Conservation (phyloP, 2,113 vertebrate genomes). For the Vanacampus margaritifer region DNA sequence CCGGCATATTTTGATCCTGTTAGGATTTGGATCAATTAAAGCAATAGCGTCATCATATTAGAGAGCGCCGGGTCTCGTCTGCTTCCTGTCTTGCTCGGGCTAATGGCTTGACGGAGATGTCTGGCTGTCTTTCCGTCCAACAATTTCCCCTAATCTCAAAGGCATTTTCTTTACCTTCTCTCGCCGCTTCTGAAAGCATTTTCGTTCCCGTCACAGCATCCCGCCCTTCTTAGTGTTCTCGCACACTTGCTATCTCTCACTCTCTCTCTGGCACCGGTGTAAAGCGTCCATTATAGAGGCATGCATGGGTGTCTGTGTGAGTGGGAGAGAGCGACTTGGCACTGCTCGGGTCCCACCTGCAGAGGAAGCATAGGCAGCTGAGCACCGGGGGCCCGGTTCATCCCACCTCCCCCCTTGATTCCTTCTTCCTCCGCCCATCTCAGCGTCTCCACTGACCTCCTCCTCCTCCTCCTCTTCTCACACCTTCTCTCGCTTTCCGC, state of each 20-base stretch:
- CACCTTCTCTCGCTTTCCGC: conserved; percentile 47
- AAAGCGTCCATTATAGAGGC: conserved; percentile 77
- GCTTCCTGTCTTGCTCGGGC: conserved; percentile 58
- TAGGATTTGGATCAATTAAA: conserved; percentile 61
- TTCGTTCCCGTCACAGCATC: conserved; percentile 47
- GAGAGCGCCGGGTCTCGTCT: conserved; percentile 37
- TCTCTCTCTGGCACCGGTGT: conserved; percentile 66
- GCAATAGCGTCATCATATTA: conserved; percentile 52
- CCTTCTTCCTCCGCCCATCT: conserved; percentile 53
- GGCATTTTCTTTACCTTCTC: conserved; percentile 41
- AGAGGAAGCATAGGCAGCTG: conserved; percentile 81
- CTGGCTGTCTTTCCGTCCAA: conserved; percentile 21
- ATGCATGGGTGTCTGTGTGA: conserved; percentile 77
- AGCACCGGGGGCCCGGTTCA: conserved; percentile 55
- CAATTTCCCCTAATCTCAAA: conserved; percentile 33
- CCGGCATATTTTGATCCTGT: conserved; percentile 44
- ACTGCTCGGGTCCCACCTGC: conserved; percentile 76
- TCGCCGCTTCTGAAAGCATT: conserved; percentile 46
- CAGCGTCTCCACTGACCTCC: conserved; percentile 59
- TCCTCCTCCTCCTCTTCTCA: conserved; percentile 47
- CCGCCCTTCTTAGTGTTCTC: conserved; percentile 12
- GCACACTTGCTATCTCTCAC: conserved; percentile 50
- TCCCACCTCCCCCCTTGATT: conserved; percentile 24
- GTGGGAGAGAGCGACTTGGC: conserved; percentile 73
- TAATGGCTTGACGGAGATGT: conserved; percentile 56